phyloP scores from a whole-genome alignment of 2,113 vertebrate genomes.

The Myiagra hebetior region DNA sequence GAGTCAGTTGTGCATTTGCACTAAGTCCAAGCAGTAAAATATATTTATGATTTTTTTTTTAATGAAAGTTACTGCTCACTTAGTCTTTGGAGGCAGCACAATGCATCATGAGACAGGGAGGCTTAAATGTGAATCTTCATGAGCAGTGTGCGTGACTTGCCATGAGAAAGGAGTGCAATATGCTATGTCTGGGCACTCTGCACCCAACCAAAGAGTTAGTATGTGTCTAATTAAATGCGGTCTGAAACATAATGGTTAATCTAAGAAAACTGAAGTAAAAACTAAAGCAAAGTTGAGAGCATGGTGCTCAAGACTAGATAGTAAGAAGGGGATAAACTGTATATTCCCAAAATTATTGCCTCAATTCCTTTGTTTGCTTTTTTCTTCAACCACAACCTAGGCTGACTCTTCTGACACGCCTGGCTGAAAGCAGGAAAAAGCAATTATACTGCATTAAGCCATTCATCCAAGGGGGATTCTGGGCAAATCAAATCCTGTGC shows the following conservation, averaged over 20 bases:
- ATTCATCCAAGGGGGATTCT: background rate
- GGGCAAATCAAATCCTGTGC: background rate
- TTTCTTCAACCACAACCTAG: background rate
- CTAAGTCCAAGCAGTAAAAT: slow-evolving; percentile 49
- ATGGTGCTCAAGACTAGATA: background rate
- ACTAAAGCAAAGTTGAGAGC: background rate
- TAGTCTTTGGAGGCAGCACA: slow-evolving; percentile 23
- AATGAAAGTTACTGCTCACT: slow-evolving; percentile 43
- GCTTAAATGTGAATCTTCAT: slow-evolving; percentile 1
- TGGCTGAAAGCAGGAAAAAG: background rate
- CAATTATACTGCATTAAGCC: background rate
- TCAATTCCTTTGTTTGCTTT: slow-evolving; percentile 7
- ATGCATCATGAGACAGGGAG: slow-evolving; percentile 1
- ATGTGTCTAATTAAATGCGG: background rate
- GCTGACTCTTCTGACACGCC: background rate
- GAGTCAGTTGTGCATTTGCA: slow-evolving; percentile 50
- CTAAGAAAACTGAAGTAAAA: background rate
- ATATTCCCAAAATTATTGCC: background rate
- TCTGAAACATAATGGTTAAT: background rate
- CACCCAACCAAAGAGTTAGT: background rate
- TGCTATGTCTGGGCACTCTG: background rate
- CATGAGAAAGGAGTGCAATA: background rate
- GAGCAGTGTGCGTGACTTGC: background rate
- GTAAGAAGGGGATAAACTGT: background rate
- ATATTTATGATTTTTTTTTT: slow-evolving; percentile 54